phyloP scores from a whole-genome alignment of 2,797 vertebrate species.

The Capromys pilorides region DNA sequence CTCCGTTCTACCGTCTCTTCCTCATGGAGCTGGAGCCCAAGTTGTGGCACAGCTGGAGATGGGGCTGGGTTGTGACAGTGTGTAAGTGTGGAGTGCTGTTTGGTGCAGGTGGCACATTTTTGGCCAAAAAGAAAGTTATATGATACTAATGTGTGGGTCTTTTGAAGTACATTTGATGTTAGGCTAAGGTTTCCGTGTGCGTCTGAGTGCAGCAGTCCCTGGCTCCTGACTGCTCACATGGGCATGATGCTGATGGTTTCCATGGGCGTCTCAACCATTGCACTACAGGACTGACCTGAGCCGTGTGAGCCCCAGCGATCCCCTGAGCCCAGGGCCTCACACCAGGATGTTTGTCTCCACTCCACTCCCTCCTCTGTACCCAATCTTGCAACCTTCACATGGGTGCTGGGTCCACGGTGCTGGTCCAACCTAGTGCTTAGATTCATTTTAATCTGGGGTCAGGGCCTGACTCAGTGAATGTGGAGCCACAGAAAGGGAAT shows the following conservation, averaged over 20 bases:
- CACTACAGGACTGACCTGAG: background rate
- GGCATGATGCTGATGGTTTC: background rate
- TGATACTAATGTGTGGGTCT: background rate
- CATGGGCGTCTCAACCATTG: background rate
- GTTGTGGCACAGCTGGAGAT: background rate
- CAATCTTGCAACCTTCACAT: accelerated
- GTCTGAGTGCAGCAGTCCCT: background rate
- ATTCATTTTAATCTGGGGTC: background rate
- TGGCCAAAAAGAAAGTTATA: background rate
- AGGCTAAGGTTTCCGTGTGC: background rate
- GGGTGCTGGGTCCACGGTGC: background rate
- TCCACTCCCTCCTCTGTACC: too few relatives aligned
- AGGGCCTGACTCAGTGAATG: background rate
- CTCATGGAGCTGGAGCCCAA: background rate
- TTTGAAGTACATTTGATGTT: background rate
- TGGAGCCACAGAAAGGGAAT: background rate
- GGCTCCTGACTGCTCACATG: background rate
- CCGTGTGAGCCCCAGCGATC: background rate
- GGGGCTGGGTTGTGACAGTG: background rate
- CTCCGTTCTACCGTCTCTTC: background rate
- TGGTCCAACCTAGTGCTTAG: background rate
- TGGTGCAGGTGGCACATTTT: background rate
- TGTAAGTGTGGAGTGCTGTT: too few relatives aligned
- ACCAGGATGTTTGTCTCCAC: background rate
- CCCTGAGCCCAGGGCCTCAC: background rate